These are phyloP conservation scores for Thamnophis sirtalis DNA, from an alignment of 2,113 vertebrate species.

Conservation along the genomic window DNA sequence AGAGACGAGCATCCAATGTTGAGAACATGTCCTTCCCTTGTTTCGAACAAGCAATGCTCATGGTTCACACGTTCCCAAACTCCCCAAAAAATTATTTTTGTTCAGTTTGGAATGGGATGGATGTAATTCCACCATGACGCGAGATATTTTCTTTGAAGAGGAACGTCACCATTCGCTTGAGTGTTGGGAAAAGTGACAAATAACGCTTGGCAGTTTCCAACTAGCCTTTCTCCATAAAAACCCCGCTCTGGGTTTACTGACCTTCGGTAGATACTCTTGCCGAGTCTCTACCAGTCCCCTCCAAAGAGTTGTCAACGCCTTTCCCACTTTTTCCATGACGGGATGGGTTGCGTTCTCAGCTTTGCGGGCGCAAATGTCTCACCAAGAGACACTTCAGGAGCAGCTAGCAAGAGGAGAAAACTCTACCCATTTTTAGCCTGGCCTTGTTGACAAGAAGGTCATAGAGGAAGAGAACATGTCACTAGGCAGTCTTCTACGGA, in stretches of 20 bases:
- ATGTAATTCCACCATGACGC: not conserved
- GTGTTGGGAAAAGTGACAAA: not conserved
- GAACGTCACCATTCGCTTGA: not conserved
- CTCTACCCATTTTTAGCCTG: not conserved
- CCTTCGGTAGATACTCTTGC: conserved; percentile 10
- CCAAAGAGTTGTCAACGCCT: not conserved
- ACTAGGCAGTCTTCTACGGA: not conserved
- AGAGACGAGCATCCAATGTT: not conserved
- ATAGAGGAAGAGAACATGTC: fast-evolving
- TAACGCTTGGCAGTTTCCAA: not conserved
- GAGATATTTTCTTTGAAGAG: not conserved
- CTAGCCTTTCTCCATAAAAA: not conserved
- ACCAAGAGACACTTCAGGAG: not conserved
- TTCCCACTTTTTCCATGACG: not conserved
- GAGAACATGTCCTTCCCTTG: not conserved
- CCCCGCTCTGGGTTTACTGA: not conserved
- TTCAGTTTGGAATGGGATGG: not conserved
- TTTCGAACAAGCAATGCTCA: not conserved
- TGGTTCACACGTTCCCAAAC: not conserved
- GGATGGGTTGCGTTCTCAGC: fast-evolving
- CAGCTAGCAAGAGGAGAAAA: not conserved
- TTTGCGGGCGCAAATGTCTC: not conserved
- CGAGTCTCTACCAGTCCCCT: not conserved
- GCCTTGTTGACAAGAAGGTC: fast-evolving
- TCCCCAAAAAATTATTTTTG: not conserved